phyloP scores from a whole-genome alignment of 2,888 invertebrate genomes.

The Dysmachus trigonus region DNA sequence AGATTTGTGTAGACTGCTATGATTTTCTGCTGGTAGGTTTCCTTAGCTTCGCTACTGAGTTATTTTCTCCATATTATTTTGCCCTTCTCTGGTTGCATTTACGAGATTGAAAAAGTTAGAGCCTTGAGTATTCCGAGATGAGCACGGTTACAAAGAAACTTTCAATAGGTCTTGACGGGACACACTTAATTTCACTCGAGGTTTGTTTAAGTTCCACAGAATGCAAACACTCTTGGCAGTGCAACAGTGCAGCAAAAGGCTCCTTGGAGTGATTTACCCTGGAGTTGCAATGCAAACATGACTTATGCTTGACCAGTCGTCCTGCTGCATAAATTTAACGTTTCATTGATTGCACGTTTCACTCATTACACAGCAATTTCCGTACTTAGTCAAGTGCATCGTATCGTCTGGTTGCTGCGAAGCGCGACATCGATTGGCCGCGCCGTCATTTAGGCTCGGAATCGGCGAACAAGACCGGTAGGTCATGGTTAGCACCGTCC shows the following conservation, averaged over 20 bases:
- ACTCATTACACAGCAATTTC: constrained; percentile 44
- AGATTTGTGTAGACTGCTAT: no score
- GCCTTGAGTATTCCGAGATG: background rate
- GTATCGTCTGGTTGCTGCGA: background rate
- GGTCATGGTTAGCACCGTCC: constrained; percentile 8
- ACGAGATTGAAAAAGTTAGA: background rate
- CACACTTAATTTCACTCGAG: background rate
- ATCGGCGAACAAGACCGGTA: background rate
- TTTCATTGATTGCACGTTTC: constrained; percentile 34
- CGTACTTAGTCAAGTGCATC: constrained; percentile 44
- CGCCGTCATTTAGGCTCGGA: background rate
- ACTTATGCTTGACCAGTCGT: background rate
- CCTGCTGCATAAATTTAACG: constrained; percentile 36
- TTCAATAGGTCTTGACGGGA: background rate
- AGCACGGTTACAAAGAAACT: background rate
- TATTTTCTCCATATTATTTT: background rate
- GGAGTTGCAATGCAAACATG: background rate
- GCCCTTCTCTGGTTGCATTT: background rate
- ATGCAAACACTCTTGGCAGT: background rate
- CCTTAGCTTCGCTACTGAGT: no score
- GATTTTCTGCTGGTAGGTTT: no score
- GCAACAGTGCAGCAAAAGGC: background rate
- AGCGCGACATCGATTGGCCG: background rate
- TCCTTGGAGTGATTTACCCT: background rate
- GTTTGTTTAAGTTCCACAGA: background rate